Percentiles rank a stretch among this genome's conserved stretches.
Evolutionary conservation across 2,797 vertebrate species (phyloP).

Genomic region (Botia kubotai): DNA sequence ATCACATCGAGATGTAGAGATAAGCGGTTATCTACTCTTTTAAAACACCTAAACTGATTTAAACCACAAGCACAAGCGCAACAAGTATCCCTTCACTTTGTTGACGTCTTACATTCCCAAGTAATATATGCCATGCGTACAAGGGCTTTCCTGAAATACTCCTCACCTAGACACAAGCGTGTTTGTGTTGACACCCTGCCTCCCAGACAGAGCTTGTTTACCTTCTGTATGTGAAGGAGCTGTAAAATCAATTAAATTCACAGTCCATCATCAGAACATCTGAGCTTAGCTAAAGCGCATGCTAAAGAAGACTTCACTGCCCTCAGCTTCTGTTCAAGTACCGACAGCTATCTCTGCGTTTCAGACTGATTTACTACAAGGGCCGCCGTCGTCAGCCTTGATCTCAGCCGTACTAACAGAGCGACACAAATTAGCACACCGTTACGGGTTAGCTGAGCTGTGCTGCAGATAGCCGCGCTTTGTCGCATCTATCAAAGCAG

Average conservation of each 20-base stretch:
- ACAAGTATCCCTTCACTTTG: background rate
- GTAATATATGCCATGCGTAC: background rate
- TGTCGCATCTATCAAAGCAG: constrained; percentile 55
- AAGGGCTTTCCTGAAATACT: background rate
- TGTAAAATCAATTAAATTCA: constrained; percentile 54
- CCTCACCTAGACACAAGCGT: background rate
- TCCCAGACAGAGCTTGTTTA: constrained; percentile 24
- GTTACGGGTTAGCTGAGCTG: constrained; percentile 60
- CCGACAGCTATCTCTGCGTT: constrained; percentile 54
- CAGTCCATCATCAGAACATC: constrained; percentile 47
- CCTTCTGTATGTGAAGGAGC: constrained; percentile 33
- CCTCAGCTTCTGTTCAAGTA: constrained; percentile 24
- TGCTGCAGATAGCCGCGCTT: constrained; percentile 54
- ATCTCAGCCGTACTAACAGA: constrained; percentile 53
- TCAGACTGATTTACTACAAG: constrained; percentile 58
- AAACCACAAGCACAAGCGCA: background rate
- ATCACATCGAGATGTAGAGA: background rate
- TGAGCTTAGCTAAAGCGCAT: constrained; percentile 38
- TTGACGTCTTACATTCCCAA: background rate
- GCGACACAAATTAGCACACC: constrained; percentile 58
- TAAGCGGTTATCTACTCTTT: background rate
- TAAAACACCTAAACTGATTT: background rate
- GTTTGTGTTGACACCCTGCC: constrained; percentile 21
- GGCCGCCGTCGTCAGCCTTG: constrained; percentile 49
- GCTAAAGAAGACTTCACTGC: constrained; percentile 35